phyloP scores from a whole-genome alignment of 2,113 vertebrate species.

The Pelusios castaneus region DNA sequence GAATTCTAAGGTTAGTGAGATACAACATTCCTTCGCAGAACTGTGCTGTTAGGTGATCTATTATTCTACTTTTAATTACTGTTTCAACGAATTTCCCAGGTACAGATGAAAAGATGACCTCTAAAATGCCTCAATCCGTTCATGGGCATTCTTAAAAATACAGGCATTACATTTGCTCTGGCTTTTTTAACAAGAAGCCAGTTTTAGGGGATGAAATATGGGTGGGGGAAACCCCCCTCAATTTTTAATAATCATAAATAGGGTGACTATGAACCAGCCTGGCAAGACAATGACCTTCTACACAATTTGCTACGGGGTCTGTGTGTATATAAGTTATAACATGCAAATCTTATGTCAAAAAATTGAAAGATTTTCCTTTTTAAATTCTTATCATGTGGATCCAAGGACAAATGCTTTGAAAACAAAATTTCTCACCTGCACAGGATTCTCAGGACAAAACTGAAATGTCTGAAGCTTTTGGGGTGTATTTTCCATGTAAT shows the following conservation, averaged over 20 bases:
- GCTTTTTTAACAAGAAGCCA: background rate
- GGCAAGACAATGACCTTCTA: background rate
- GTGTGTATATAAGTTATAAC: background rate
- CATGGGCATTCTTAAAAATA: background rate
- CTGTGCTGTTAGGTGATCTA: background rate
- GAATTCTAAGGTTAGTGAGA: background rate
- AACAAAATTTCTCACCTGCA: background rate
- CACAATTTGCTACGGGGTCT: background rate
- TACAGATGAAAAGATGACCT: background rate
- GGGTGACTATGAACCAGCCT: background rate
- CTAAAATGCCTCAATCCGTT: background rate
- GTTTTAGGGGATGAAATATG: background rate
- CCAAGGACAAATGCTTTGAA: constrained; percentile 18
- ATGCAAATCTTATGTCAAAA: background rate
- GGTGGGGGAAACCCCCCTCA: background rate
- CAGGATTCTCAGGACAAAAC: background rate
- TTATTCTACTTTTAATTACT: background rate
- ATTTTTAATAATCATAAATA: background rate
- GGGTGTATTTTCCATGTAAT: background rate
- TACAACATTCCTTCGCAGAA: background rate
- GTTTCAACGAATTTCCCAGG: background rate
- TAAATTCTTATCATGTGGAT: background rate
- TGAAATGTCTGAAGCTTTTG: background rate
- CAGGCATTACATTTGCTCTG: background rate
- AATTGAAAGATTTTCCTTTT: background rate